Evolutionary conservation across 2,797 vertebrate species (phyloP).

Genomic region (Paramormyrops hopkinsi): DNA sequence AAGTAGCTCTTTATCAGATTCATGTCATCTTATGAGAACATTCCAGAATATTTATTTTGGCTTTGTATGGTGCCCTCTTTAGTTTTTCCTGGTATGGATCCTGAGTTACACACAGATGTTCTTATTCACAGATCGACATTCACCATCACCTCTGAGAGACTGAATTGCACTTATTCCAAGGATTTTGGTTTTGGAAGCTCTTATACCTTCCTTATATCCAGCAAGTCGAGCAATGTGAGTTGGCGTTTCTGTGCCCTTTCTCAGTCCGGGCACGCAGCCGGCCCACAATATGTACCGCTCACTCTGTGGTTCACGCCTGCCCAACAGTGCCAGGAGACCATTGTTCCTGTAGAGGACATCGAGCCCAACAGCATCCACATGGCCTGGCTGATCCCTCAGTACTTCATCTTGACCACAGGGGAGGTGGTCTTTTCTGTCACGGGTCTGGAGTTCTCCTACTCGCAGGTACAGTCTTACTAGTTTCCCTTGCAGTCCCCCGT

Average conservation of each 20-base stretch:
- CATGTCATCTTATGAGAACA: neutral
- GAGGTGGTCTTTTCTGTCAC: constrained; percentile 94
- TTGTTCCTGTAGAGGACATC: constrained; percentile 62
- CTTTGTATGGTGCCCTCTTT: neutral
- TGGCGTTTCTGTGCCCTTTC: neutral
- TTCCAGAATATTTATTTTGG: neutral
- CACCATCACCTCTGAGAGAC: neutral
- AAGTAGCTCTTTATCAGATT: neutral
- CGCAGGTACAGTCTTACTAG: constrained; percentile 70
- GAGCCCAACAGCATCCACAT: constrained; percentile 75
- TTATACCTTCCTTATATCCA: constrained; percentile 66
- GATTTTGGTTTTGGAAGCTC: constrained; percentile 73
- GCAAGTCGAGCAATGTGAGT: constrained; percentile 49
- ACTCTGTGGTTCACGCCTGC: neutral
- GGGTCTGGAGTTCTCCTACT: constrained; percentile 90
- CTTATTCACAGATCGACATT: constrained; percentile 43
- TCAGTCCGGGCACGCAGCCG: neutral
- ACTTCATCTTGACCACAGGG: constrained; percentile 82
- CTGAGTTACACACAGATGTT: neutral
- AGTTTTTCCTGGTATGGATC: neutral
- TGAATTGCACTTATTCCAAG: constrained; percentile 47
- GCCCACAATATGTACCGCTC: neutral
- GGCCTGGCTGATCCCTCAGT: constrained; percentile 94
- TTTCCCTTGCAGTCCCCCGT: neutral
- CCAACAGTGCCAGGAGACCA: constrained; percentile 46